Percentiles rank a stretch among this genome's conserved stretches.
Evolutionary conservation across 2,797 vertebrate species (phyloP).

Genomic region (Glyptemys insculpta): DNA sequence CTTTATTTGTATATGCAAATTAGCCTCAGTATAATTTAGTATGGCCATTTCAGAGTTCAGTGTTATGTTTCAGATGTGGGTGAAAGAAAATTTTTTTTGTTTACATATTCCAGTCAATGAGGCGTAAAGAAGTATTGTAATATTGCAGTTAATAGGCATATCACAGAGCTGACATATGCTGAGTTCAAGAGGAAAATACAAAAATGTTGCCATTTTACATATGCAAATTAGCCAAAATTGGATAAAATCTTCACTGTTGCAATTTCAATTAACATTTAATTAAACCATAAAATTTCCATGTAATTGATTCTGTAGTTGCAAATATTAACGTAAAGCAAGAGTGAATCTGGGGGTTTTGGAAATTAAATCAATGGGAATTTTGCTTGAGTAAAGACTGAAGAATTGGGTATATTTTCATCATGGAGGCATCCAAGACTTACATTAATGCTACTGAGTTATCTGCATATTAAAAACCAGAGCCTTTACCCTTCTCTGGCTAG

Average conservation of each 20-base stretch:
- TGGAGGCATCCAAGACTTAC: neutral
- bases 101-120: slow-evolving; percentile 7
- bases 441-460: neutral
- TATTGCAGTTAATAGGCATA: neutral
- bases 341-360: neutral
- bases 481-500: neutral
- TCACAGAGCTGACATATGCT: neutral
- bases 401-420: neutral
- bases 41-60: neutral
- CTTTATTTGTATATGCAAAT: slow-evolving; percentile 42
- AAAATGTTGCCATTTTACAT: slow-evolving; percentile 2
- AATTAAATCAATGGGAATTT: neutral
- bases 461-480: neutral
- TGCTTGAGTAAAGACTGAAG: neutral
- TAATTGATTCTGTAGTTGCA: neutral
- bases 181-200: neutral
- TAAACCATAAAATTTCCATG: neutral
- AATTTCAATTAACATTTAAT: slow-evolving; percentile 9
- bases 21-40: slow-evolving; percentile 2
- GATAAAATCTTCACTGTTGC: slow-evolving; percentile 1
- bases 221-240: neutral
- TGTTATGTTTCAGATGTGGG: slow-evolving; percentile 32
- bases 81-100: slow-evolving; percentile 27
- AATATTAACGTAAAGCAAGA: neutral
- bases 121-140: slow-evolving; percentile 17